Evolutionary conservation across 1,140 invertebrate species (phyloP).

Genomic region (Drosophila pachea): DNA sequence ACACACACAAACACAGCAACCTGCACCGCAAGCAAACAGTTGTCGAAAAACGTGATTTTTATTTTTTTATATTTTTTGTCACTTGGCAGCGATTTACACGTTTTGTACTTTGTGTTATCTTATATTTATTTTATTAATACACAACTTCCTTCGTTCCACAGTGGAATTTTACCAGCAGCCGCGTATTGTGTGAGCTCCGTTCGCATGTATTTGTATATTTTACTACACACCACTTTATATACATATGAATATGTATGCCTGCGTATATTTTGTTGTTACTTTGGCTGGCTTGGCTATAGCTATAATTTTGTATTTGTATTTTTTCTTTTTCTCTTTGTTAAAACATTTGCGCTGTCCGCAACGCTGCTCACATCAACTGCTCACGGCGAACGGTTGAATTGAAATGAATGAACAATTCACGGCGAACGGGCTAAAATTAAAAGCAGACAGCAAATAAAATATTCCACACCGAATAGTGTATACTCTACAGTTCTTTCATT

Average conservation of each 20-base stretch:
- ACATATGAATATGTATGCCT: slow-evolving; percentile 30
- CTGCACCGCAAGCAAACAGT: slow-evolving; percentile 42
- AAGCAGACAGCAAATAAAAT: slow-evolving; percentile 12
- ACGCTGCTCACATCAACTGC: slow-evolving; percentile 41
- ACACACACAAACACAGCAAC: slow-evolving; percentile 21
- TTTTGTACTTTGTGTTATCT: slow-evolving; percentile 56
- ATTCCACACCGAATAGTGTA: background rate
- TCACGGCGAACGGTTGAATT: slow-evolving; percentile 62
- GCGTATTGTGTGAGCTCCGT: slow-evolving; percentile 44
- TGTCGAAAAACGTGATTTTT: slow-evolving; percentile 68
- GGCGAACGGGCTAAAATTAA: slow-evolving; percentile 62
- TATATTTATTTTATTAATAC: slow-evolving; percentile 71
- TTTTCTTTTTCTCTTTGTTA: slow-evolving; percentile 42
- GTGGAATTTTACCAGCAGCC: slow-evolving; percentile 72
- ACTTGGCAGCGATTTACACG: slow-evolving; percentile 49
- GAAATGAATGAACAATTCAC: slow-evolving; percentile 72
- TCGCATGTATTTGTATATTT: slow-evolving; percentile 48
- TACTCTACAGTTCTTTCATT: slow-evolving; percentile 3
- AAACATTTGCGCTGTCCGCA: slow-evolving; percentile 55
- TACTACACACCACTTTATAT: slow-evolving; percentile 50
- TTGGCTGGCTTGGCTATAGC: slow-evolving; percentile 49
- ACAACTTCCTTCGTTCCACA: slow-evolving; percentile 69
- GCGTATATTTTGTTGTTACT: slow-evolving; percentile 61
- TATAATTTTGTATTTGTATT: slow-evolving; percentile 42
- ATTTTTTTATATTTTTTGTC: slow-evolving; percentile 27